A percentile compares a stretch with the other conserved stretches of the same genome.
phyloP scores from a whole-genome alignment of 2,113 vertebrate genomes.

The Thinocorus orbignyianus region DNA sequence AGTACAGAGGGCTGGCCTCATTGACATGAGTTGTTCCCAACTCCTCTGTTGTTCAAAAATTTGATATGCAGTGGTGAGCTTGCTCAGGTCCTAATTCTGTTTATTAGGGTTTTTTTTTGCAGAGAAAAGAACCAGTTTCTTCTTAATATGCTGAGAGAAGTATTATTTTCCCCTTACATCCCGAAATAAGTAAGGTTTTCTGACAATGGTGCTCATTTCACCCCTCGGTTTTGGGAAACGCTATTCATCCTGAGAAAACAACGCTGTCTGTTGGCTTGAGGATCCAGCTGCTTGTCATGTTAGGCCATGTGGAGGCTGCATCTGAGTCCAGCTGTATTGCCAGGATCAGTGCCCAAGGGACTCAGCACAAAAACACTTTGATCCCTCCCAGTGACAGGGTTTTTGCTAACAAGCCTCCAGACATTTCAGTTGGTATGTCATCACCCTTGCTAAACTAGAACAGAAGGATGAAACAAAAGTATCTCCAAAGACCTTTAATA shows the following conservation, averaged over 20 bases:
- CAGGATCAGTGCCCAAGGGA: conserved; percentile 71
- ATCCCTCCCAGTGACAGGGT: conserved; percentile 72
- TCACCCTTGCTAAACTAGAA: conserved; percentile 71
- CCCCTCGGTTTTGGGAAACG: conserved; percentile 28
- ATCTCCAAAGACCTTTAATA: conserved; percentile 75
- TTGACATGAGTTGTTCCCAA: background rate
- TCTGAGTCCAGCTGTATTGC: conserved; percentile 69
- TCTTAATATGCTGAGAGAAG: background rate
- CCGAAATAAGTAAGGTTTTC: background rate
- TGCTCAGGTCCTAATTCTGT: background rate
- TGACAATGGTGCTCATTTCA: background rate
- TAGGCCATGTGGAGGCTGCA: conserved; percentile 59
- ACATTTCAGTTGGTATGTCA: conserved; percentile 77
- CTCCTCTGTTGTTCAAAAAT: background rate
- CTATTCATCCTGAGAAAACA: conserved; percentile 50
- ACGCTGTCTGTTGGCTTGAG: conserved; percentile 48
- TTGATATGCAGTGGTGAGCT: background rate
- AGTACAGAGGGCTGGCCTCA: background rate
- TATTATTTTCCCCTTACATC: background rate
- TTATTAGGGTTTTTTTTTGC: background rate
- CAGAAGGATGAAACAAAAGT: conserved; percentile 73
- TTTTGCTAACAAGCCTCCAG: conserved; percentile 81
- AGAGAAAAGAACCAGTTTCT: background rate
- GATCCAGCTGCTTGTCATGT: conserved; percentile 73
- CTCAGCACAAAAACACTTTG: conserved; percentile 69